Base-by-base conservation (phyloP, 2,113 vertebrate species). In the Ploceus nigricollis region DNA sequence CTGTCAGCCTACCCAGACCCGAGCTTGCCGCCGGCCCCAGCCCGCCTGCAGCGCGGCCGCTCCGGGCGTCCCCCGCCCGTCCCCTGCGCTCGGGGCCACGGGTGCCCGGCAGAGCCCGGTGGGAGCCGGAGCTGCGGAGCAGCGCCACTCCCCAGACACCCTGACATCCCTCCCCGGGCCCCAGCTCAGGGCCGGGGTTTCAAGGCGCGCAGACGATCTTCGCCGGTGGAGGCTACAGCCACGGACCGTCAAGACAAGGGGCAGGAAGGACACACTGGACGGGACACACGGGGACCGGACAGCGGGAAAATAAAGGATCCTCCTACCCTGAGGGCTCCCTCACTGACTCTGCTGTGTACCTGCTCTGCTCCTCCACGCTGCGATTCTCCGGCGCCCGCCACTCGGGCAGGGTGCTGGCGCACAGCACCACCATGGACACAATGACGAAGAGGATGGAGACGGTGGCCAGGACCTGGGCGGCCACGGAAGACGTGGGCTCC, bases 391-490 rank as follows among this genome's bases (percentile, higher is more conserved):
- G 99, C 25, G 98, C 98, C 89, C 99, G 99, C 99, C 99, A 99
- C 97, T 99, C 99, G 17, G 99, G 99, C 94, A 99, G 97, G 11
- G 99, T 99, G 98, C 99, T 99, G 60, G 99, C 99, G 73, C 99
- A 99, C 93, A 99, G 97, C 96, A 99, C 99, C 80, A 99, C 98
- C 99, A 99, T 99, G 82, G 99, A 99, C 92, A 99, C 97, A 42
- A 99, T 99, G 82, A 99, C 99, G 94, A 99, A 99, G 64, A 99
- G 98, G 64, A 99, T 98, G 19, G 99, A 99, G 88, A 99, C 98
- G 33, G 98, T 98, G 61, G 99, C 99, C 97, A 99, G 96, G 83
- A 99, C 98, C 98, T 99, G 99, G 40, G 99, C 99, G 51, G 98
- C 98, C 88, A 99, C 76, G 21, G 99, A 99, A 60, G 99, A 99